phyloP scores from a whole-genome alignment of 2,888 invertebrate species.

The Alentia gelatinosa region DNA sequence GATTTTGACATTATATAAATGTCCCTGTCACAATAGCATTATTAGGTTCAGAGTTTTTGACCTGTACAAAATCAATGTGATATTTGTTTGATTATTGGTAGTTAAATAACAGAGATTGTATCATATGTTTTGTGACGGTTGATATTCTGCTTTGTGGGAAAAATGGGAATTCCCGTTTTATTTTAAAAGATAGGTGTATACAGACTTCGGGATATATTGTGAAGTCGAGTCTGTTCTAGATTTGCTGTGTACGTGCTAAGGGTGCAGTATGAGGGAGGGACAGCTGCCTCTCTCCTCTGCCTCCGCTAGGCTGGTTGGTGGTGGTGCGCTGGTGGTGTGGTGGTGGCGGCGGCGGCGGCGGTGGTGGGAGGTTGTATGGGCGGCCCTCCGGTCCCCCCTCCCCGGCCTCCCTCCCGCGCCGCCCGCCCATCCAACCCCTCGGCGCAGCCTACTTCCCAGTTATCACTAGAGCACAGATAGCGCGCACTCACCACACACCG shows the following conservation, averaged over 20 bases:
- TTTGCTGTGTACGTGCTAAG: constrained; percentile 23
- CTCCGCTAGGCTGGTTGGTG: neutral
- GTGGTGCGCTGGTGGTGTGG: neutral
- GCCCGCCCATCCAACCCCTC: neutral
- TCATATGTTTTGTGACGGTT: constrained; percentile 26
- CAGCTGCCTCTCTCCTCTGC: neutral
- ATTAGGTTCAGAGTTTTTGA: neutral
- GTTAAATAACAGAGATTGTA: neutral
- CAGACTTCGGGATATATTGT: constrained; percentile 6
- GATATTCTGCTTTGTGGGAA: neutral
- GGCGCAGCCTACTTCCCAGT: neutral
- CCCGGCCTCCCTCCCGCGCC: neutral
- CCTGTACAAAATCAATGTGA: constrained; percentile 45
- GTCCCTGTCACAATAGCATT: constrained; percentile 3
- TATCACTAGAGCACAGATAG: constrained; percentile 18
- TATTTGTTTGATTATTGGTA: constrained; percentile 31
- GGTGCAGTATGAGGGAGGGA: constrained; percentile 6
- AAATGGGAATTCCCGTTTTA: neutral
- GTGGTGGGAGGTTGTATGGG: neutral
- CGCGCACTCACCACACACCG: constrained; percentile 17
- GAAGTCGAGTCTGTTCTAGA: constrained; percentile 29
- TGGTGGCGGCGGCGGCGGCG: neutral
- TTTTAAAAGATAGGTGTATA: neutral
- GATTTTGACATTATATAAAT: too few species aligned
- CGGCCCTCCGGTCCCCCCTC: neutral